Evolutionary conservation across 30 jellyfish, hydroid and myxozoan species (phyloP), one percentile per base, ranked within the genome.

Genomic region (Morbakka virulenta): DNA sequence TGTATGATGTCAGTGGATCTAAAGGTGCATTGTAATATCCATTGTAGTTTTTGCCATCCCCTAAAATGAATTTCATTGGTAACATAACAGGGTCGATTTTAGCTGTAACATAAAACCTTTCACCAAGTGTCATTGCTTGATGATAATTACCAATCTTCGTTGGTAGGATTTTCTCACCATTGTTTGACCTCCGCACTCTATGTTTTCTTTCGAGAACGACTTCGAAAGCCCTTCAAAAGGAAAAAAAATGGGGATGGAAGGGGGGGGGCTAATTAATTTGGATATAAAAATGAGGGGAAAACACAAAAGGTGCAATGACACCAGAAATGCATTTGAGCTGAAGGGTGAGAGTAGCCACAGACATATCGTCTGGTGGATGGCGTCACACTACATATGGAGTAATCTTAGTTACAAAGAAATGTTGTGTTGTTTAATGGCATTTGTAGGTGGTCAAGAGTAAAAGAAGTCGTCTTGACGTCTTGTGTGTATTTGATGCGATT

Each of bases 11-110:
- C 31, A 66, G 66, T 11, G 97, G 95, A 21, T 49, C 28, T 49
- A 88, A 52, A 9, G 97, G 97, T 4, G 91, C 92, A 81, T 88
- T 88, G 33, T 69, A 36, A 35, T 73, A 88, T 0, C 91, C 91
- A 72, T 75, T 64, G 72, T 88, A 88, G 28, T 28, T 28, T 28
- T 75, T 78, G 32, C 87, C 91, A 63, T 88, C 82, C 2, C 97
- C 97, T 41, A 88, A 82, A 53, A 50, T 80, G 64, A 88, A 81
- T 63, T 49, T 74, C 27, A 33, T 27, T 1, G 95, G 88, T 0
- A 82, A 69, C 29, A 47, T 63, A 53, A 47, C 63, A 0, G 87
- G 74, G 22, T 51, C 50, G 50, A 88, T 41, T 41, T 88, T 82
- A 1, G 97, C 97, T 11, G 97, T 87, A 47, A 88, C 64, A 70